phyloP scores from a whole-genome alignment of 2,888 invertebrate genomes.

The Euproctis similis region DNA sequence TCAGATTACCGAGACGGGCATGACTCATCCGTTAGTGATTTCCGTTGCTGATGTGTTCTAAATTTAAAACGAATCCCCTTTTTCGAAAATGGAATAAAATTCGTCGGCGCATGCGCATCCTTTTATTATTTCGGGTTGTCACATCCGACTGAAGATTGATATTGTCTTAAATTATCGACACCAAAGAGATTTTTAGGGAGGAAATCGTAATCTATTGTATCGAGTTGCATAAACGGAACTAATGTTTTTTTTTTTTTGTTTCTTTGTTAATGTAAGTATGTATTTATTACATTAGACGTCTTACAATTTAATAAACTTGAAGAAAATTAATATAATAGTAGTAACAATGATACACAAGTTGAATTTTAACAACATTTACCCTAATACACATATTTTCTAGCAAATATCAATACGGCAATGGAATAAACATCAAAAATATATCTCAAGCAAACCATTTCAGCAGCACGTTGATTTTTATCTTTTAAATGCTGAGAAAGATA shows the following conservation, averaged over 20 bases:
- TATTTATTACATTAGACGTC: too few relatives aligned
- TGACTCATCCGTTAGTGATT: constrained; percentile 64
- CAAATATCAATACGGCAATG: too few relatives aligned
- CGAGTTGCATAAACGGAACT: constrained; percentile 7
- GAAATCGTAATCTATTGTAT: constrained; percentile 14
- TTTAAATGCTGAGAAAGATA: too few relatives aligned
- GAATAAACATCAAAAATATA: too few relatives aligned
- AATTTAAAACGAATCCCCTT: constrained; percentile 63
- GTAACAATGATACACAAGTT: too few relatives aligned
- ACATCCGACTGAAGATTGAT: constrained; percentile 29
- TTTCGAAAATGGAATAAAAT: constrained; percentile 67
- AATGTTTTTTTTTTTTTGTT: background rate
- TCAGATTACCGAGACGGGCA: constrained; percentile 24
- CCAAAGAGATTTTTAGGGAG: constrained; percentile 7
- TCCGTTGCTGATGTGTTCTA: constrained; percentile 65
- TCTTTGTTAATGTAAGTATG: too few relatives aligned
- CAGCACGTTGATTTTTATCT: too few relatives aligned
- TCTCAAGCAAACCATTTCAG: too few relatives aligned
- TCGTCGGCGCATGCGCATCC: constrained; percentile 50
- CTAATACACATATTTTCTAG: too few relatives aligned
- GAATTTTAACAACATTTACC: too few relatives aligned
- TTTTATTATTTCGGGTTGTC: constrained; percentile 66
- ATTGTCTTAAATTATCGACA: constrained; percentile 16
- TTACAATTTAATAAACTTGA: too few relatives aligned
- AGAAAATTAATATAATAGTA: too few relatives aligned